Evolutionary conservation across 2,888 invertebrate genomes (phyloP).

Genomic region (Pherbina coryleti): DNA sequence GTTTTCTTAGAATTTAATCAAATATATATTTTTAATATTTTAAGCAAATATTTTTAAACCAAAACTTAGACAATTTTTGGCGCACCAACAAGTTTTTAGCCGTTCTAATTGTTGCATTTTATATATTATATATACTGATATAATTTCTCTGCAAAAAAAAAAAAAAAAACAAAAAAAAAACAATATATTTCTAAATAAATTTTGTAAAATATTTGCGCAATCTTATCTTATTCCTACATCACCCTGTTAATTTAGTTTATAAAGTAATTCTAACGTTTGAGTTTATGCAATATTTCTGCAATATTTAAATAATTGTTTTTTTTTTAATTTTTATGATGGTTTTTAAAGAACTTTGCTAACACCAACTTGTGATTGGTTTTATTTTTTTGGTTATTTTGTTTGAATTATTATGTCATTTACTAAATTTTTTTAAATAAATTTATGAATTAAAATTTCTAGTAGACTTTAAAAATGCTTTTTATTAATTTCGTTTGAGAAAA

Average conservation of each 20-base stretch:
- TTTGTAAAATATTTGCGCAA: slow-evolving; percentile 36
- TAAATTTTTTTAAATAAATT: slow-evolving; percentile 18
- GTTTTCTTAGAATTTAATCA: neutral
- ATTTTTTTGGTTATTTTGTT: slow-evolving; percentile 28
- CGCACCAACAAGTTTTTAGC: slow-evolving; percentile 16
- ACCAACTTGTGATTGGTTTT: neutral
- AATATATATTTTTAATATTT: neutral
- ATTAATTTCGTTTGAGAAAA: slow-evolving; percentile 40
- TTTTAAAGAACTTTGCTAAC: too few species aligned
- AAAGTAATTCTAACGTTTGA: slow-evolving; percentile 45
- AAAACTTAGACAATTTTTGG: slow-evolving; percentile 19
- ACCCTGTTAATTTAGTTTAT: neutral
- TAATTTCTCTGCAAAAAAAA: slow-evolving; percentile 1
- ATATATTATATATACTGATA: slow-evolving; percentile 3
- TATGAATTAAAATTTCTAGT: slow-evolving; percentile 34
- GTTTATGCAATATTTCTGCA: slow-evolving; percentile 58
- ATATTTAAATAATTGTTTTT: too few species aligned
- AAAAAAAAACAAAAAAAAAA: neutral
- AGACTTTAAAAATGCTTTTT: slow-evolving; percentile 47
- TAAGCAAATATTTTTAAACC: slow-evolving; percentile 15
- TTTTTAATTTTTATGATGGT: too few species aligned
- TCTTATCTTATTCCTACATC: neutral
- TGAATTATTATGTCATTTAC: slow-evolving; percentile 11
- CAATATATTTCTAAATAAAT: neutral
- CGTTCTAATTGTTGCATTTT: slow-evolving; percentile 39